These are phyloP conservation scores for Corynorhinus townsendii DNA, from an alignment of 2,113 vertebrate species.

Conservation along the genomic window DNA sequence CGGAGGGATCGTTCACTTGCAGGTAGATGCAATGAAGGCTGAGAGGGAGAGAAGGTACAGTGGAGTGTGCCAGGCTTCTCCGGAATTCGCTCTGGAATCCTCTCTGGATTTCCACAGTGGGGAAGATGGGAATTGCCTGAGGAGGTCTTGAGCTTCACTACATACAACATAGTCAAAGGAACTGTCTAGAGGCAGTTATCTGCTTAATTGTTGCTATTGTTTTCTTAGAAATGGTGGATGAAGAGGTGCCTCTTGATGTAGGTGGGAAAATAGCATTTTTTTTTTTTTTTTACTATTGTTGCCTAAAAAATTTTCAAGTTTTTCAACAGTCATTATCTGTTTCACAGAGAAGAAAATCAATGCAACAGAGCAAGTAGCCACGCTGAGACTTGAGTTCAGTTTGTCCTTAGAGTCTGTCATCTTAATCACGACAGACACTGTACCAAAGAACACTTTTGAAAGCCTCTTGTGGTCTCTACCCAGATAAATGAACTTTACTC, in stretches of 20 bases:
- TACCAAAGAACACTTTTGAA: background rate
- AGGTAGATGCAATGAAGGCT: background rate
- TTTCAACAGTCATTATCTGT: background rate
- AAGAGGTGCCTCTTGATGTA: background rate
- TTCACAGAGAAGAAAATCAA: background rate
- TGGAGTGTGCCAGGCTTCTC: background rate
- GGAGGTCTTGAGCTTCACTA: background rate
- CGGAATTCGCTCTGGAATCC: background rate
- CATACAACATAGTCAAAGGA: background rate
- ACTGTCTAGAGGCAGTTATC: background rate
- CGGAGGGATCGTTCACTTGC: background rate
- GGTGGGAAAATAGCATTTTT: background rate
- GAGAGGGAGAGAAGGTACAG: background rate
- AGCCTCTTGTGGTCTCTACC: background rate
- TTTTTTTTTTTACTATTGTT: background rate
- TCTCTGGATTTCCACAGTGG: background rate
- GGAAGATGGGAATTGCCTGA: background rate
- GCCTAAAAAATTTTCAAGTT: background rate
- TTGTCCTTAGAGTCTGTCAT: background rate
- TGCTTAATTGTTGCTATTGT: background rate
- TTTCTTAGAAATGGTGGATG: background rate
- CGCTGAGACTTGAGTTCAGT: background rate
- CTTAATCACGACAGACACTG: background rate
- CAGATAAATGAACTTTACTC: background rate
- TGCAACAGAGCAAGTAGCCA: background rate